Conservation (phyloP, 2,797 vertebrate genomes). For the Mallotus villosus region DNA sequence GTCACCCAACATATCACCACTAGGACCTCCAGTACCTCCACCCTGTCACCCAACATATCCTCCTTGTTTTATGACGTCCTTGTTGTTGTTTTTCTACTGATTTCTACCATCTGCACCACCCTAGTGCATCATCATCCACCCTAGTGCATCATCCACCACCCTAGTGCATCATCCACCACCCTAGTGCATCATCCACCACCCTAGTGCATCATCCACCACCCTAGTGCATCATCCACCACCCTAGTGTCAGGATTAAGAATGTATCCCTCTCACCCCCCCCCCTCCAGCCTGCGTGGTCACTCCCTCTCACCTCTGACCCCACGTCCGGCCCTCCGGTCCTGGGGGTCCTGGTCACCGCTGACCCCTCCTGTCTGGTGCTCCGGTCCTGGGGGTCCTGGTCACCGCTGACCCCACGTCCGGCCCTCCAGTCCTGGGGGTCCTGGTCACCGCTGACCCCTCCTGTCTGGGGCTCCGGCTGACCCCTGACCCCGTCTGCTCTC, state of each 20-base stretch:
- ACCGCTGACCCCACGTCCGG: conserved; percentile 11
- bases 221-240: no score
- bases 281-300: neutral
- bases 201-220: no score
- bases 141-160: no score
- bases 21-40: no score
- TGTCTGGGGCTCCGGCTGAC: conserved; percentile 31
- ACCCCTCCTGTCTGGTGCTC: conserved; percentile 26
- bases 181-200: no score
- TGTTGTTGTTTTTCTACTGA: neutral
- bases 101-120: no score
- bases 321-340: conserved; percentile 34
- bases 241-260: conserved; percentile 24
- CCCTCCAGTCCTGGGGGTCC: conserved; percentile 36
- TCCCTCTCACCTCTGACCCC: conserved; percentile 19
- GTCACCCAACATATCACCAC: no score
- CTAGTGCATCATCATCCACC: no score
- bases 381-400: conserved; percentile 41
- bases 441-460: conserved; percentile 44
- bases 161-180: no score
- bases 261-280: conserved; percentile 26
- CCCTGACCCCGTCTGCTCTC: conserved; percentile 38
- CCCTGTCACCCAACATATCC: neutral
- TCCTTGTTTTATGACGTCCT: neutral
- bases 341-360: conserved; percentile 42